Evolutionary conservation across 1,140 invertebrate species (phyloP), one percentile per base, ranked within the genome.

Genomic region (Eciton burchellii): DNA sequence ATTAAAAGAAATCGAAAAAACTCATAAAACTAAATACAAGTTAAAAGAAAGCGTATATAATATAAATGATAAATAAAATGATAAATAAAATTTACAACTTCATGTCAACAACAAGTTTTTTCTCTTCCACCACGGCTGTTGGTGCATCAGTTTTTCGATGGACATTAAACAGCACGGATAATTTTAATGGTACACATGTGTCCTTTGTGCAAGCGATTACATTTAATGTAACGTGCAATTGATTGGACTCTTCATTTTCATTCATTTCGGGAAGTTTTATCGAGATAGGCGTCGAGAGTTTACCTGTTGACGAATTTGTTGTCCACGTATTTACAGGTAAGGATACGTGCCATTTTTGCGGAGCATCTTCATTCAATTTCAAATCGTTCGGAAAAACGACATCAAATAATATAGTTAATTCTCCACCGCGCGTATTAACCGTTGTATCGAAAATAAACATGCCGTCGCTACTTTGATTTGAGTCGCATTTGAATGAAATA

Each of bases 361-460:
- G 95, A 3, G 96, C 96, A n/a, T 95, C 95, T 0, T 93, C 82
- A 12, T 95, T 96, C 65, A 97, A 95, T 89, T 96, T 96, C 0
- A 96, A 93, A 60, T 94, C 94, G 54, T 94, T 92, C 16, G 90
- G 92, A 73, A 95, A 94, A 85, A 57, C 91, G 52, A 95, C 90
- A 83, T 91, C 92, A 88, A 95, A 94, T 84, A 84, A 92, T 86
- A 94, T 93, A 73, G 72, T 95, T 63, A 94, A 91, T 88, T 85
- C 94, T 79, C 93, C 94, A 83, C 93, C 94, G 89, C 90, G 91
- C 63, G 85, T 92, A 94, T 71, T 95, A 81, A 94, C 92, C 89
- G 88, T 86, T 52, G 92, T 94, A 87, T 94, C 90, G 77, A 95
- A 95, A 70, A 41, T 94, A 94, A 47, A 63, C 45, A 93, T 89